Evolutionary conservation across 2,797 vertebrate genomes (phyloP), one percentile per base, ranked within the genome.

Genomic region (Enteromius thamalakanensis): DNA sequence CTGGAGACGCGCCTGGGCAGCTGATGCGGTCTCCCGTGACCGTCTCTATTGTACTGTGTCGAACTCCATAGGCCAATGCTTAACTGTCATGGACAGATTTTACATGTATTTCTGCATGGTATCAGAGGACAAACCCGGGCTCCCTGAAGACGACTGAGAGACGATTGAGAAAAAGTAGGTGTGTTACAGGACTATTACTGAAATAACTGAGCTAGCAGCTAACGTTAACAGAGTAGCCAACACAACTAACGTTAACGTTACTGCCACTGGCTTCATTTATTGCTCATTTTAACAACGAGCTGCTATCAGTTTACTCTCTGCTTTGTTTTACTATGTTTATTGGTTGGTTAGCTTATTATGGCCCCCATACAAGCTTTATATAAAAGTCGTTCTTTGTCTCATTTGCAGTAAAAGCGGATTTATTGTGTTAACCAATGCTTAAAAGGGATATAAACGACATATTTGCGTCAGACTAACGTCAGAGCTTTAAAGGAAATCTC

Each of bases 201-300:
- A 80, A 40, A 37, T 6, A 42, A 29, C n/a, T 51, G n/a, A 67
- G 47, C 34, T 76, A 82, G 62, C 72, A 9, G 81, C 47, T 82
- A 76, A 58, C 47, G 72, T 34, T 82, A 68, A 55, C 45, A 40
- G 55, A 49, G 14, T 55, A 82, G 71, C 72, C 29, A 72, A 62
- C 55, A 72, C 4, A 62, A 23, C 11, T 40, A 8, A 40, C 37
- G 37, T 40, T 40, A 40, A 40, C 7, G 37, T 40, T 40, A 40
- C 37, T 37, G 37, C 37, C 26, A 49, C 12, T 69, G 55, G 4
- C 21, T 40, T 40, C 5, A 40, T 74, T 10, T 15, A 21, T 64
- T 15, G 7, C 21, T 1, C 3, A 1, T 64, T 64, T 49, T 37
- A 72, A 64, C 9, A 26, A 19, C 23, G 9, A 64, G 14, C 26